phyloP scores from a whole-genome alignment of 2,113 vertebrate species.

The Amblyopsis rosae region DNA sequence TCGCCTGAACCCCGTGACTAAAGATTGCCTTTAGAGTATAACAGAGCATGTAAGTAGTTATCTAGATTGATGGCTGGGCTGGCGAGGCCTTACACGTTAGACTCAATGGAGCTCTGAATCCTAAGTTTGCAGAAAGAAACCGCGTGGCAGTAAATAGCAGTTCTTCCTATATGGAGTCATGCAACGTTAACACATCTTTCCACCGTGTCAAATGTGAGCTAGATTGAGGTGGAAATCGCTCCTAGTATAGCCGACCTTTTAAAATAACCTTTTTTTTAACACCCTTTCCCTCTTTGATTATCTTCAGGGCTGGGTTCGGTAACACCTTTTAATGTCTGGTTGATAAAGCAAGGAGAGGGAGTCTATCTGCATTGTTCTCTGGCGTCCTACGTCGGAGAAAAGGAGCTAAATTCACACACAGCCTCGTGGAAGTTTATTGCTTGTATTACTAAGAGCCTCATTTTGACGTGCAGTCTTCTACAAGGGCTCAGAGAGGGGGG shows the following conservation, averaged over 20 bases:
- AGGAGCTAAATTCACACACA: conserved; percentile 38
- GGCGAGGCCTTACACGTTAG: too few species aligned
- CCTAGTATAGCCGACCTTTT: neutral
- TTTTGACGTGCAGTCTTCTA: conserved; percentile 66
- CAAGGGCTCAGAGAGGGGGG: conserved; percentile 26
- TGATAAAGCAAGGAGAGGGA: conserved; percentile 18
- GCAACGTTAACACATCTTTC: too few species aligned
- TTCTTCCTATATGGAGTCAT: too few species aligned
- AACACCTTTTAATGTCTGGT: conserved; percentile 35
- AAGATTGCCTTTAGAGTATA: conserved; percentile 38
- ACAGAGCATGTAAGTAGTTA: too few species aligned
- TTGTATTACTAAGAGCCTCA: conserved; percentile 59
- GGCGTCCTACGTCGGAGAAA: conserved; percentile 40
- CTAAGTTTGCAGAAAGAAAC: too few species aligned
- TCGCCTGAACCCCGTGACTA: conserved; percentile 39
- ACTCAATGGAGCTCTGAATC: too few species aligned
- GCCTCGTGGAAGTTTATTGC: conserved; percentile 60
- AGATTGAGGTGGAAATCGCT: too few species aligned
- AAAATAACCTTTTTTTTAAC: neutral
- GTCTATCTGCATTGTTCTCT: conserved; percentile 19
- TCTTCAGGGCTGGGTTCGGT: conserved; percentile 18
- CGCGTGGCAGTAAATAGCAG: too few species aligned
- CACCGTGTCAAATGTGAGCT: too few species aligned
- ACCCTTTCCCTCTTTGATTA: neutral
- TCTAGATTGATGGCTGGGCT: too few species aligned